phyloP scores from a whole-genome alignment of 2,888 invertebrate genomes.

The Augochlorella aurata region DNA sequence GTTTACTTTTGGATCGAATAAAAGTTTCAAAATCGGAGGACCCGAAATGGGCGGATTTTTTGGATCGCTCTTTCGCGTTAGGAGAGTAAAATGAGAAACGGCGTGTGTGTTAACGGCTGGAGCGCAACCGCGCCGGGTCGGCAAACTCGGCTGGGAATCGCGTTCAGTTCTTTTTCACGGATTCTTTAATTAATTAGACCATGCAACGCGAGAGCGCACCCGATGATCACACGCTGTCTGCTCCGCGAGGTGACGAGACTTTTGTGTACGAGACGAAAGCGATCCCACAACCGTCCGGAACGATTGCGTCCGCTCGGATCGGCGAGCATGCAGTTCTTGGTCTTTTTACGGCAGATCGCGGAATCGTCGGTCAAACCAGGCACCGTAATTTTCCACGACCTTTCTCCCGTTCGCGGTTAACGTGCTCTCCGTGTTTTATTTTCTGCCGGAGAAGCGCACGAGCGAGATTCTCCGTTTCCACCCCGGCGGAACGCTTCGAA shows the following conservation, averaged over 20 bases:
- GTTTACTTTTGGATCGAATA: too few species aligned
- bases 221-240: conserved; percentile 59
- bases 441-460: background rate
- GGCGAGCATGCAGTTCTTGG: background rate
- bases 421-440: background rate
- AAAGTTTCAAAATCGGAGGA: too few species aligned
- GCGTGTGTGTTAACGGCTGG: background rate
- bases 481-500: background rate
- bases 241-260: conserved; percentile 14
- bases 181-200: conserved; percentile 60
- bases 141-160: conserved; percentile 49
- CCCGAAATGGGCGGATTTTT: too few species aligned
- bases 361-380: background rate
- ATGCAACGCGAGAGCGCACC: conserved; percentile 25
- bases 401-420: background rate
- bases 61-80: too few species aligned
- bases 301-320: conserved; percentile 34
- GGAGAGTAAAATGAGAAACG: background rate
- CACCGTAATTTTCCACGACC: background rate
- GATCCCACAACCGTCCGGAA: conserved; percentile 50
- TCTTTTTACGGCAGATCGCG: background rate
- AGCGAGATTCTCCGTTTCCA: background rate
- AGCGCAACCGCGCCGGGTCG: conserved; percentile 25
- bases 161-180: conserved; percentile 49
- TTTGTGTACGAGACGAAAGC: conserved; percentile 45